Percentiles rank a stretch among this genome's conserved stretches.
phyloP scores from a whole-genome alignment of 2,888 invertebrate species.

The Cryptocephalus primarius region DNA sequence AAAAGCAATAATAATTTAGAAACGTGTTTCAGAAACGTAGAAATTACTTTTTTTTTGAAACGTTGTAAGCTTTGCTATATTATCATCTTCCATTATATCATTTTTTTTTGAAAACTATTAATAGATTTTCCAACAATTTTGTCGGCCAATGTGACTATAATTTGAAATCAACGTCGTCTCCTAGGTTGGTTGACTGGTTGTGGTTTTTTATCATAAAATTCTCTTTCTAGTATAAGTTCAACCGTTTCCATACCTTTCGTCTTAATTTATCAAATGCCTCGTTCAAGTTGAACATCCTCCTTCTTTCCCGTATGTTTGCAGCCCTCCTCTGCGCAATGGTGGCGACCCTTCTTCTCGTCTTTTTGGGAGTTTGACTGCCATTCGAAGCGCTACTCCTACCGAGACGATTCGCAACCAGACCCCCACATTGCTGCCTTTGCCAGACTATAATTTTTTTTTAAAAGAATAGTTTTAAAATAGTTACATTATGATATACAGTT shows the following conservation, averaged over 20 bases:
- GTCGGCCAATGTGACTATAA: too few species aligned
- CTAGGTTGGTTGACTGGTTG: too few species aligned
- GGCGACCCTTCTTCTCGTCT: constrained; percentile 77
- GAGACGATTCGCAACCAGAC: constrained; percentile 33
- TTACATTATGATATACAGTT: too few species aligned
- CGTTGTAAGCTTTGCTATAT: too few species aligned
- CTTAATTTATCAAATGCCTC: constrained; percentile 90
- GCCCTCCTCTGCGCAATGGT: constrained; percentile 84
- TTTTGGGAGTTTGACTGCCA: constrained; percentile 49
- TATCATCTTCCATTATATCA: too few species aligned
- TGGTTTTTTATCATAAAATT: too few species aligned
- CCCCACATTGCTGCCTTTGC: constrained; percentile 46
- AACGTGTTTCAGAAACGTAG: too few species aligned
- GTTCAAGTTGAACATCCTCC: constrained; percentile 92
- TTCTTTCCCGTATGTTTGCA: constrained; percentile 84
- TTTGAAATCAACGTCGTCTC: too few species aligned
- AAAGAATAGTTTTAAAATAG: too few species aligned
- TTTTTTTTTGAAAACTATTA: too few species aligned
- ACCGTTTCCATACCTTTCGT: constrained; percentile 53
- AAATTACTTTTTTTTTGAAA: too few species aligned
- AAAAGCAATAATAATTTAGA: constrained; percentile 8
- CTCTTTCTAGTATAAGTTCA: background rate
- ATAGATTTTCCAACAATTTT: too few species aligned
- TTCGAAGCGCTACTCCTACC: constrained; percentile 23
- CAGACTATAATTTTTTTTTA: constrained; percentile 31